Evolutionary conservation across 1,140 invertebrate genomes (phyloP).

Genomic region (Drosophila rhopaloa): DNA sequence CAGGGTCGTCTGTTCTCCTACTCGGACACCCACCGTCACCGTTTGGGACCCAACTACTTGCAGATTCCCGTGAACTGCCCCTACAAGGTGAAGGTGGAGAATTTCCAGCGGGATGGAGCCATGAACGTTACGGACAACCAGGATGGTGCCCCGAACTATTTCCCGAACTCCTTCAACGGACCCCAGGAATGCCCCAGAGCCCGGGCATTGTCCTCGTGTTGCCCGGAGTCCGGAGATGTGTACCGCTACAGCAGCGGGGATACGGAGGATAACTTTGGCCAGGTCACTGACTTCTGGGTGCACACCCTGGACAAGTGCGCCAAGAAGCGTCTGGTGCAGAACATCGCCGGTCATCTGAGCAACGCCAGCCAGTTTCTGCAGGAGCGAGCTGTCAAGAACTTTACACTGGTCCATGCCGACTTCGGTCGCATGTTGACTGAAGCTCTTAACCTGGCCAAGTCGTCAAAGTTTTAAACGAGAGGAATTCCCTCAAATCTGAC

Average conservation of each 20-base stretch:
- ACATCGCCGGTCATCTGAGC: slow-evolving; percentile 92
- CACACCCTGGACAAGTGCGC: slow-evolving; percentile 91
- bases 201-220: slow-evolving; percentile 86
- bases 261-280: slow-evolving; percentile 95
- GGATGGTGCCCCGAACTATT: slow-evolving; percentile 96
- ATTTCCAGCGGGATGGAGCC: slow-evolving; percentile 96
- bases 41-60: slow-evolving; percentile 96
- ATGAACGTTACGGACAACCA: slow-evolving; percentile 88
- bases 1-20: slow-evolving; percentile 98
- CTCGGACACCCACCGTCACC: slow-evolving; percentile 96
- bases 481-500: background rate
- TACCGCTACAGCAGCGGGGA: slow-evolving; percentile 92
- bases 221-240: slow-evolving; percentile 86
- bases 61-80: slow-evolving; percentile 99
- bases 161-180: slow-evolving; percentile 97
- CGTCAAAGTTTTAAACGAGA: slow-evolving; percentile 86
- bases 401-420: slow-evolving; percentile 88
- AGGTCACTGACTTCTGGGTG: slow-evolving; percentile 92
- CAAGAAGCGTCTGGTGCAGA: slow-evolving; percentile 90
- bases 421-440: slow-evolving; percentile 89
- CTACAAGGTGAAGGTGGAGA: slow-evolving; percentile 88
- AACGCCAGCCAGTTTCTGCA: slow-evolving; percentile 94
- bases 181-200: slow-evolving; percentile 88
- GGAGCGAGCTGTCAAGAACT: slow-evolving; percentile 92
- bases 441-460: slow-evolving; percentile 86